Conservation (phyloP, 2,797 vertebrate species). For the Eupleurogrammus muticus region DNA sequence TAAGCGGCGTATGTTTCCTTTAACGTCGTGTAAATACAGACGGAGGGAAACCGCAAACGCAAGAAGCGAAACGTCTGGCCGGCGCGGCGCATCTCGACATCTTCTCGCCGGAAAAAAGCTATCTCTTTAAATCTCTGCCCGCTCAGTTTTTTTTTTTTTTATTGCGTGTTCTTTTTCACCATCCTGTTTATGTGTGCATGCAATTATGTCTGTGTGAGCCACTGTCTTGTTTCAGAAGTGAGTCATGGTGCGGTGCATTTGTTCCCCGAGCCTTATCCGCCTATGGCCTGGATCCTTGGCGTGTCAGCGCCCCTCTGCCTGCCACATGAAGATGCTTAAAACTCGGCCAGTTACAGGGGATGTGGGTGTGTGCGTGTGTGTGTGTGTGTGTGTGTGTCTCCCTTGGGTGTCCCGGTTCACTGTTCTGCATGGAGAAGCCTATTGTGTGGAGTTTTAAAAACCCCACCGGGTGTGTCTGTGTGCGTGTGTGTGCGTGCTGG, state of each 20-base stretch:
- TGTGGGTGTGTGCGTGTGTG: too few relatives aligned
- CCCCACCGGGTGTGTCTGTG: conserved; percentile 13
- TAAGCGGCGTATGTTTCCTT: conserved; percentile 41
- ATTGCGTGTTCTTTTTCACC: conserved; percentile 30
- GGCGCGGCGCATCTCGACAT: conserved; percentile 44
- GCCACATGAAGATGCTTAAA: conserved; percentile 56
- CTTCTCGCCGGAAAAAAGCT: conserved; percentile 48
- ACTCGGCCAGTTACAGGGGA: conserved; percentile 33
- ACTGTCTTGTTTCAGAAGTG: conserved; percentile 56
- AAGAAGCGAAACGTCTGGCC: conserved; percentile 19
- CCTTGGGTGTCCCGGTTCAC: conserved; percentile 62
- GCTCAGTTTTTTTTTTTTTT: conserved; percentile 25
- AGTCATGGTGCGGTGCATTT: conserved; percentile 56
- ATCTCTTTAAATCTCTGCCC: conserved; percentile 41
- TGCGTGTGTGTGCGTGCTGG: conserved; percentile 47
- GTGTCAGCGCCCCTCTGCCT: conserved; percentile 42
- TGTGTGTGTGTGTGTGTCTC: conserved; percentile 33
- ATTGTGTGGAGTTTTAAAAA: conserved; percentile 67
- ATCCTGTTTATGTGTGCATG: conserved; percentile 62
- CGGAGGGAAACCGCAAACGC: conserved; percentile 33
- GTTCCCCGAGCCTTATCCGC: conserved; percentile 35
- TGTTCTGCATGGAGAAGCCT: conserved; percentile 70
- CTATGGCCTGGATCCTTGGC: conserved; percentile 37
- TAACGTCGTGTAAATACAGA: conserved; percentile 56
- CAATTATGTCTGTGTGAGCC: conserved; percentile 53